phyloP scores from a whole-genome alignment of 2,888 invertebrate species.

The Noctua janthe region DNA sequence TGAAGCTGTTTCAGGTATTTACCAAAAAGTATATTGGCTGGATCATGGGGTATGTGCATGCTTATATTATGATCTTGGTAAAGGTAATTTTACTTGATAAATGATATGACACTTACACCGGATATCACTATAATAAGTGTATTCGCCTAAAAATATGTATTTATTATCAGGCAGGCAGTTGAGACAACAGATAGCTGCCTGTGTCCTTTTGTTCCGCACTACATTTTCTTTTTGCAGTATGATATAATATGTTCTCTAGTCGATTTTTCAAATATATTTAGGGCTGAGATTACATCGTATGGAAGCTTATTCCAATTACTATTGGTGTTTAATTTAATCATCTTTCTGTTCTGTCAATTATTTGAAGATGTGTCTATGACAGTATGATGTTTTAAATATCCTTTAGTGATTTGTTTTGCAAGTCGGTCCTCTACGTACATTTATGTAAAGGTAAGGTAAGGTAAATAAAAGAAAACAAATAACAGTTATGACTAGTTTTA shows the following conservation, averaged over 20 bases:
- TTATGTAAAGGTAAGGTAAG: slow-evolving; percentile 1
- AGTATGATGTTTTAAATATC: not conserved
- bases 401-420: not conserved
- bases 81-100: not conserved
- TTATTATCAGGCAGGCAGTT: too few species aligned
- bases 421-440: not conserved
- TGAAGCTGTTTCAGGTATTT: slow-evolving; percentile 22
- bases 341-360: not conserved
- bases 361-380: not conserved
- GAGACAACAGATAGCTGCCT: too few species aligned
- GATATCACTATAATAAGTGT: not conserved
- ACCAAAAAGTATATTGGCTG: not conserved
- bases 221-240: too few species aligned
- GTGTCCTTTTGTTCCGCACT: too few species aligned
- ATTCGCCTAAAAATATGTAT: not conserved
- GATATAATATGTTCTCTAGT: not conserved
- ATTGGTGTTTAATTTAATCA: not conserved
- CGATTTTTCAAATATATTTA: not conserved
- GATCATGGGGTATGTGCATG: slow-evolving; percentile 27
- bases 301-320: too few species aligned
- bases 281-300: too few species aligned
- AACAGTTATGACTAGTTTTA: slow-evolving; percentile 86
- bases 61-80: not conserved
- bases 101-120: not conserved
- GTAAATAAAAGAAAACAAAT: slow-evolving; percentile 63